Evolutionary conservation across 2,113 vertebrate genomes (phyloP), one percentile per base, ranked within the genome.

Genomic region (Prunella himalayana): DNA sequence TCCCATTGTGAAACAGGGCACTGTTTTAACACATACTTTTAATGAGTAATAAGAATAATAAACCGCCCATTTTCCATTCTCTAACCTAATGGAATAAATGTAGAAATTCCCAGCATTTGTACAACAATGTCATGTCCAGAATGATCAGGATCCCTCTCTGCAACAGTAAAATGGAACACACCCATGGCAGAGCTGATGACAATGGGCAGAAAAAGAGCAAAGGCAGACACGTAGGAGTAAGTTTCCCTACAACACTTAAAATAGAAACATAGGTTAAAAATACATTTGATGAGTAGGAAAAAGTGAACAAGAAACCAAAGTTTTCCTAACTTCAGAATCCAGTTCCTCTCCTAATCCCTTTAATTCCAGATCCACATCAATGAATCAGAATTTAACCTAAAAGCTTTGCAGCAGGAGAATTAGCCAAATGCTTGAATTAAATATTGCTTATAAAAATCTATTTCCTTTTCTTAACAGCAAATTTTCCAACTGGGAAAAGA

Each of bases 11-110:
- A 80, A 88, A 73, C 27, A 54, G 57, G 37, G 70, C 1, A 4
- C 75, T 94, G 59, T 23, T 86, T 65, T 61, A 87, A 82, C 72
- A 73, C 47, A 39, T n/a, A 73, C 15, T 90, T 82, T 65, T 44
- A 73, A 82, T 94, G 95, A 94, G 84, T 85, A 91, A 90, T 82
- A 96, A 79, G 65, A 95, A 92, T 57, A 95, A 95, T 44, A 94
- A 94, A 66, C 53, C 70, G 82, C 78, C 41, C 75, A 42, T 90
- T 94, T 96, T 90, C 91, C 84, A 88, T 90, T 88, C 66, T 77
- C 66, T 95, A 92, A 82, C 30, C 66, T 45, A 94, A 89, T 53
- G 78, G 94, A 95, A 92, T 73, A 85, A 72, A 82, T 31, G 73
- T 68, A 89, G 80, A 82, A 76, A 61, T 87, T 87, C 86, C 72